Evolutionary conservation across 2,113 vertebrate species (phyloP).

Genomic region (Hemibates koningsi): DNA sequence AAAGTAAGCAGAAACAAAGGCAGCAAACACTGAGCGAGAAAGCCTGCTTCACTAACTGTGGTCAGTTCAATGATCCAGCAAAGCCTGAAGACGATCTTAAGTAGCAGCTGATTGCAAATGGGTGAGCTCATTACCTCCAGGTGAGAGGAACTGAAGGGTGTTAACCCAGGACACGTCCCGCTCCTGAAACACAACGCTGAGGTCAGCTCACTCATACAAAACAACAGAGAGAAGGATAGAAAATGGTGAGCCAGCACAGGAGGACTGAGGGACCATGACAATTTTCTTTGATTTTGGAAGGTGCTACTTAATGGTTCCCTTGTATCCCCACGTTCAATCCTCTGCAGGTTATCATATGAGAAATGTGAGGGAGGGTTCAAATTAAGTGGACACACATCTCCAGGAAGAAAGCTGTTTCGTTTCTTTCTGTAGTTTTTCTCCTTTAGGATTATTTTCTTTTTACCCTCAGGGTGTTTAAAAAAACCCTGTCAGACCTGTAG

Average conservation of each 20-base stretch:
- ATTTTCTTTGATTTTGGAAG: background rate
- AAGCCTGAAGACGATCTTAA: background rate
- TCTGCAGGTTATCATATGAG: background rate
- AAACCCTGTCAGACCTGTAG: rapidly evolving
- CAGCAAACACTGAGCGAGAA: background rate
- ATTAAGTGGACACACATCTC: background rate
- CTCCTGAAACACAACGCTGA: background rate
- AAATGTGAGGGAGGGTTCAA: background rate
- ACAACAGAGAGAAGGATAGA: background rate
- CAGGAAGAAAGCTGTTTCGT: background rate
- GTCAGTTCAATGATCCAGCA: background rate
- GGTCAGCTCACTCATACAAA: background rate
- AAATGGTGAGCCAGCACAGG: background rate
- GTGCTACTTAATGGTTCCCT: background rate
- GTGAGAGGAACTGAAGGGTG: background rate
- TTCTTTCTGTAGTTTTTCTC: background rate
- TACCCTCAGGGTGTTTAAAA: background rate
- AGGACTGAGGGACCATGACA: background rate
- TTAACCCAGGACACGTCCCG: background rate
- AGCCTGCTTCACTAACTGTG: background rate
- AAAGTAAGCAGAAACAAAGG: background rate
- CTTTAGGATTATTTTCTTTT: background rate
- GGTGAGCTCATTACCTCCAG: background rate
- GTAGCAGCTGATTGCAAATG: background rate
- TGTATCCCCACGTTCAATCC: background rate